A percentile compares a stretch with the other conserved stretches of the same genome.
These are phyloP conservation scores for Aythya baeri DNA, from an alignment of 2,113 vertebrate species.

Conservation along the genomic window DNA sequence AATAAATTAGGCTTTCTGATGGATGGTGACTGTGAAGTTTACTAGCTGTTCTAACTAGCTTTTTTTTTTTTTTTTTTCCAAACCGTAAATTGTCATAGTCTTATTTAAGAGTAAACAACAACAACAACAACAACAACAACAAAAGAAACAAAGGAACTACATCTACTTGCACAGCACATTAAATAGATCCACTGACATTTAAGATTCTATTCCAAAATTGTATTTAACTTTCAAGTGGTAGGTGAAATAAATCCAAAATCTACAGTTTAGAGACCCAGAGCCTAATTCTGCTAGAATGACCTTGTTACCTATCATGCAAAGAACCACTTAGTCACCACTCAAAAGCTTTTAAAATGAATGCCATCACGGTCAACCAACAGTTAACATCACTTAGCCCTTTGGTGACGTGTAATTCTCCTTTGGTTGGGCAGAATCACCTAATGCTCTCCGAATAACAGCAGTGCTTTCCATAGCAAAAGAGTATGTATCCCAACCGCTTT, in stretches of 20 bases:
- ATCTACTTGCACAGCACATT: background rate
- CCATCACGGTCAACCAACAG: background rate
- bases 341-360: background rate
- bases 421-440: background rate
- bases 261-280: background rate
- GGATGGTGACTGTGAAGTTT: background rate
- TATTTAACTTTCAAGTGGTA: background rate
- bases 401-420: background rate
- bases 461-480: background rate
- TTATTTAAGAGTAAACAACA: background rate
- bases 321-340: background rate
- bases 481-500: background rate
- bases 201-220: background rate
- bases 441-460: background rate
- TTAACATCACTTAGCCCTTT: background rate
- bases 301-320: background rate
- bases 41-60: background rate
- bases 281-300: background rate
- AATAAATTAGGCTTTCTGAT: background rate
- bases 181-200: background rate
- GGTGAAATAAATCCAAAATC: slow-evolving; percentile 12
- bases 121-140: background rate
- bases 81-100: background rate
- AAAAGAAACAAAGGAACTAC: background rate
- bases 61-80: background rate